Evolutionary conservation across 1,140 invertebrate genomes (phyloP).

Genomic region (Melipona quadrifasciata): DNA sequence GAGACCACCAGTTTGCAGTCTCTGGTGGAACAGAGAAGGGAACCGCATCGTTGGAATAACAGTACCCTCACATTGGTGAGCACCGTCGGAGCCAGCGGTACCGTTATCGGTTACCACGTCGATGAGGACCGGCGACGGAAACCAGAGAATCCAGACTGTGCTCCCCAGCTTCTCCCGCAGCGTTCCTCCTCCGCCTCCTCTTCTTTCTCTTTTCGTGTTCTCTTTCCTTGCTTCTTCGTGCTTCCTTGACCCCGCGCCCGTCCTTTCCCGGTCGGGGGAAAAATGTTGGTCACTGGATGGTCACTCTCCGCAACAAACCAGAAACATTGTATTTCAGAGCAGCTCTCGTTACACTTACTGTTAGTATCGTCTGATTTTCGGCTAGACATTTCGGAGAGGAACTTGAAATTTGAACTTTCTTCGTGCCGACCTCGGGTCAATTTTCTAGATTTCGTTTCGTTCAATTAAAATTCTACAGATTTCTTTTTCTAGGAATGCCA

Average conservation of each 20-base stretch:
- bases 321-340: neutral
- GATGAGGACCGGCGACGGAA: slow-evolving; percentile 46
- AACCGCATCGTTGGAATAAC: slow-evolving; percentile 75
- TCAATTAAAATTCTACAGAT: too few relatives aligned
- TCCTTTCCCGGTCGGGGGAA: slow-evolving; percentile 27
- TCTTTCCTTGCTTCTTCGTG: neutral
- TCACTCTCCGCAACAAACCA: too few relatives aligned
- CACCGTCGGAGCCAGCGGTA: slow-evolving; percentile 69
- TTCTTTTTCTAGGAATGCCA: too few relatives aligned
- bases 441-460: neutral
- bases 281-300: slow-evolving; percentile 41
- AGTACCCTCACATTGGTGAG: slow-evolving; percentile 76
- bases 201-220: neutral
- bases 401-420: neutral
- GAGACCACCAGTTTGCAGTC: neutral
- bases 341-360: neutral
- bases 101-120: slow-evolving; percentile 74
- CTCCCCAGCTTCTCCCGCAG: neutral
- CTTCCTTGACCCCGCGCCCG: slow-evolving; percentile 21
- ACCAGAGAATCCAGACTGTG: slow-evolving; percentile 34
- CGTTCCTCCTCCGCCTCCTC: neutral
- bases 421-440: neutral
- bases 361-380: neutral
- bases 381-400: neutral
- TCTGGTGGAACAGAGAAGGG: slow-evolving; percentile 34